Conservation (phyloP, 2,113 vertebrate species). For the Ciconia maguari region DNA sequence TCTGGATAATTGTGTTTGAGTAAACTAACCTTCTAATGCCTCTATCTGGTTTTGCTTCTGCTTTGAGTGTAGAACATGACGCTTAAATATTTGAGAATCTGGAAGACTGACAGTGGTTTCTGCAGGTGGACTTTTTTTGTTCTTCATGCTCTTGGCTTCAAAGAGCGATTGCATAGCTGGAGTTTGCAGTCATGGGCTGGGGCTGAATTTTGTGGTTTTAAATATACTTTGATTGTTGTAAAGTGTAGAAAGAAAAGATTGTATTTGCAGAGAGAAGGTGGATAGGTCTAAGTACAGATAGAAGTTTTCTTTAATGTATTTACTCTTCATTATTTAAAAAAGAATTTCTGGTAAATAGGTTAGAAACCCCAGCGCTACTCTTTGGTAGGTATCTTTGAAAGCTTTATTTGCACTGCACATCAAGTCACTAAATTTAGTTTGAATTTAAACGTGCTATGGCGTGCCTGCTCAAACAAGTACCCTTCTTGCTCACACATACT, state of each 20-base stretch:
- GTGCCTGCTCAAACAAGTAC: not conserved
- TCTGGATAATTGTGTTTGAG: not conserved
- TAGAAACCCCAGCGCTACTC: not conserved
- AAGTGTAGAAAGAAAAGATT: not conserved
- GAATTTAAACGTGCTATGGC: fast-evolving
- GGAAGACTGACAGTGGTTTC: not conserved
- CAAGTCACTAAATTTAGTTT: not conserved
- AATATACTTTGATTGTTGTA: not conserved
- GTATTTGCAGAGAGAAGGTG: not conserved
- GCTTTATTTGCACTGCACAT: not conserved
- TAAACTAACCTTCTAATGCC: not conserved
- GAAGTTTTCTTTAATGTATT: not conserved
- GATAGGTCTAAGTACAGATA: not conserved
- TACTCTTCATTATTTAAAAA: not conserved
- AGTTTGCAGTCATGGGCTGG: not conserved
- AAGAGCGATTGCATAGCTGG: not conserved
- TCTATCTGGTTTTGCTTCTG: not conserved
- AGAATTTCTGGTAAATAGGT: not conserved
- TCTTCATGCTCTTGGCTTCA: not conserved
- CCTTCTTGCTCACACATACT: not conserved
- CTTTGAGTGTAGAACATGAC: not conserved
- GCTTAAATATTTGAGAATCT: not conserved
- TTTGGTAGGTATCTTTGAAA: not conserved
- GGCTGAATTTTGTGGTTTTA: not conserved
- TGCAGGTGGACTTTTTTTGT: not conserved